Percentiles rank a stretch among this genome's conserved stretches.
These are phyloP conservation scores for Antheraea assamensis DNA, from an alignment of 2,888 invertebrate genomes.

Conservation along the genomic window DNA sequence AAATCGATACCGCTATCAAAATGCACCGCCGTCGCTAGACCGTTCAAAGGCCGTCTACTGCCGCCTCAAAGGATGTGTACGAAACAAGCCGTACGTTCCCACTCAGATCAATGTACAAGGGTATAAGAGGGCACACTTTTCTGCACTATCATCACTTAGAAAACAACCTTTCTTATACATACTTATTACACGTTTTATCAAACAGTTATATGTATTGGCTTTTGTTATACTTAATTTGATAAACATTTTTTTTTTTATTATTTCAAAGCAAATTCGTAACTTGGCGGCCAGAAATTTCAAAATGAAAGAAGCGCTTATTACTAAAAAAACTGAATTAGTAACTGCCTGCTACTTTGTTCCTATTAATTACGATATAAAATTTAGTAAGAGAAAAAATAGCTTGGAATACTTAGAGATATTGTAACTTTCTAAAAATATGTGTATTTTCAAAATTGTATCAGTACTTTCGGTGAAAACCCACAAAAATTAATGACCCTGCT, in stretches of 20 bases:
- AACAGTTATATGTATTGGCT: background rate
- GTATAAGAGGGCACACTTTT: conserved; percentile 49
- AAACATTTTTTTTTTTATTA: no score
- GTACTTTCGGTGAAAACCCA: no score
- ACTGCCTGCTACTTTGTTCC: background rate
- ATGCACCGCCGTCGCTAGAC: conserved; percentile 56
- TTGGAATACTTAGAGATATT: no score
- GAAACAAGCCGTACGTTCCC: conserved; percentile 67
- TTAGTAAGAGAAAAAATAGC: no score
- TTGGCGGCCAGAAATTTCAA: no score
- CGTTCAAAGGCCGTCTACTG: conserved; percentile 62
- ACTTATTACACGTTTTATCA: background rate
- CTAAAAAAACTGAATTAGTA: background rate
- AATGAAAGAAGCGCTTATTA: background rate
- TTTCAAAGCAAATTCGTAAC: no score
- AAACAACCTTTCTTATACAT: conserved; percentile 54
- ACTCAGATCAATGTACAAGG: conserved; percentile 64
- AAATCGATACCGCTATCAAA: conserved; percentile 76
- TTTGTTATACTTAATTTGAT: no score
- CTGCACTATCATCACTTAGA: conserved; percentile 49
- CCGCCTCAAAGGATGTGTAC: conserved; percentile 68
- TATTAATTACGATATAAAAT: no score
- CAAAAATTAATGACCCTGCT: no score
- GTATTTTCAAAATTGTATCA: no score
- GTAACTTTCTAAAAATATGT: no score